Conservation (phyloP, 1,140 invertebrate genomes). For the Penaeus vannamei region DNA sequence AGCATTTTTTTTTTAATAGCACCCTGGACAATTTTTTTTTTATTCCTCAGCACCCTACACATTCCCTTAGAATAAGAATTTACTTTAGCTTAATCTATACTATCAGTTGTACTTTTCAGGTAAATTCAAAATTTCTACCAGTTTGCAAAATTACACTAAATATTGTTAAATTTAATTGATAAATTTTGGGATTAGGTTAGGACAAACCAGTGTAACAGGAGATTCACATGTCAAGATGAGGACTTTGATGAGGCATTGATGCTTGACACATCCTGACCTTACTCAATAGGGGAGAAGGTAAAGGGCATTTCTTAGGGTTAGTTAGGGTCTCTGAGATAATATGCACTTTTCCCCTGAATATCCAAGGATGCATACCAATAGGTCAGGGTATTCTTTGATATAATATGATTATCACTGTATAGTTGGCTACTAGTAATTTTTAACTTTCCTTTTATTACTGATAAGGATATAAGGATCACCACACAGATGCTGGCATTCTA, state of each 20-base stretch:
- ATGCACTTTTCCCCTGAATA: conserved; percentile 44
- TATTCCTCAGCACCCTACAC: conserved; percentile 61
- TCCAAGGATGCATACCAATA: conserved; percentile 35
- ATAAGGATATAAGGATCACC: no score
- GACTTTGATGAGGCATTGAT: background rate
- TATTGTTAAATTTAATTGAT: conserved; percentile 25
- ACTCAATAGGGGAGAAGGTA: conserved; percentile 40
- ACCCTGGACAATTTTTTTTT: conserved; percentile 62
- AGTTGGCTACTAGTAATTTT: background rate
- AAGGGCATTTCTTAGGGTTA: conserved; percentile 53
- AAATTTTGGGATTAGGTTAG: conserved; percentile 48
- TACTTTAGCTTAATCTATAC: conserved; percentile 62
- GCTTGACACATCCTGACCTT: no score
- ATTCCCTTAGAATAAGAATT: conserved; percentile 46
- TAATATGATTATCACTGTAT: background rate
- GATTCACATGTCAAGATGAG: conserved; percentile 51
- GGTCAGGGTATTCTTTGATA: conserved; percentile 9
- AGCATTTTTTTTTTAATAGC: conserved; percentile 55
- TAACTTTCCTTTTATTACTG: no score
- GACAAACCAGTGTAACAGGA: conserved; percentile 42
- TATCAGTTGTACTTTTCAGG: conserved; percentile 66
- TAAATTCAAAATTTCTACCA: conserved; percentile 61
- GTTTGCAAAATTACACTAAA: conserved; percentile 50
- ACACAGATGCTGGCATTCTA: no score
- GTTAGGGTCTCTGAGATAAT: conserved; percentile 38